Conservation (phyloP, 2,113 vertebrate genomes). For the Papio anubis region DNA sequence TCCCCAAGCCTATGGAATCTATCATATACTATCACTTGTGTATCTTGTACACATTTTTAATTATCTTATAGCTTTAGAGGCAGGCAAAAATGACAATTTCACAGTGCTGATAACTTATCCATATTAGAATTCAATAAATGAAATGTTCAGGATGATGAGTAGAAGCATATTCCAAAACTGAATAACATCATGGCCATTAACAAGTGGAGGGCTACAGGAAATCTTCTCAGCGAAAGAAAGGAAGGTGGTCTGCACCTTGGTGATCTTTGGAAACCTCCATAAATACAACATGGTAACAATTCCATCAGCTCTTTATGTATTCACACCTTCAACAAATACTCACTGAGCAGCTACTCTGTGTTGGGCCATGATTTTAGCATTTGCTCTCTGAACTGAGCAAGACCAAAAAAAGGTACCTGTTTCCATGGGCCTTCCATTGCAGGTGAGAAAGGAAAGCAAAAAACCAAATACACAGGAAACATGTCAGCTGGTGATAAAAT, state of each 20-base stretch:
- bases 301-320: not conserved
- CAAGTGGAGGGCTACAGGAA: not conserved
- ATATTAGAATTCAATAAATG: not conserved
- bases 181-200: not conserved
- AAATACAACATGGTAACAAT: not conserved
- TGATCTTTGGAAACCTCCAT: not conserved
- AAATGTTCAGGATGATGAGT: not conserved
- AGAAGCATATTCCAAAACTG: not conserved
- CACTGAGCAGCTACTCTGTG: not conserved
- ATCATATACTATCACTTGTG: not conserved
- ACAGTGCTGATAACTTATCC: not conserved
- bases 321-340: not conserved
- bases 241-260: too few species aligned
- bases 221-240: not conserved
- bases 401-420: not conserved
- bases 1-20: not conserved
- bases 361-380: not conserved
- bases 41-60: slow-evolving; percentile 49
- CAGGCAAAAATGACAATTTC: not conserved
- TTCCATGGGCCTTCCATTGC: not conserved
- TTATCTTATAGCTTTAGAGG: not conserved
- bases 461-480: not conserved
- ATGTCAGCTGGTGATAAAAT: not conserved
- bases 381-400: not conserved
- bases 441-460: not conserved